These are phyloP conservation scores for Drosophila vallismaia DNA, from an alignment of 2,888 invertebrate species.

Conservation along the genomic window DNA sequence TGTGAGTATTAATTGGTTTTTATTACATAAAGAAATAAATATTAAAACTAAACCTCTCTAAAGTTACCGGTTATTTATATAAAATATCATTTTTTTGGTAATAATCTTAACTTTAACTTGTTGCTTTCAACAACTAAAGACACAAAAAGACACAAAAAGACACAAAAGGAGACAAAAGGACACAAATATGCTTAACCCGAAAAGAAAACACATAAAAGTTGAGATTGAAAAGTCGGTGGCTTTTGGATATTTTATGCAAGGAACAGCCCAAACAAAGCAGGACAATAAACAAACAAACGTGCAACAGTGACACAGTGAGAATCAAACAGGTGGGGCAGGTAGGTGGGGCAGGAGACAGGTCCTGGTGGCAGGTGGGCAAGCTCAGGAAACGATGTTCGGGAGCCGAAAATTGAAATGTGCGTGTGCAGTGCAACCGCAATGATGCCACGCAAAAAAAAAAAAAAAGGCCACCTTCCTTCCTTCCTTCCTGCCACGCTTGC, in stretches of 20 bases:
- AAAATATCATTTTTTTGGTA: too few species aligned
- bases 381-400: background rate
- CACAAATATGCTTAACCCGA: background rate
- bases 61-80: too few species aligned
- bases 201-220: background rate
- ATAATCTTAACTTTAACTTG: too few species aligned
- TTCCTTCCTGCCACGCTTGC: constrained; percentile 1
- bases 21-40: too few species aligned
- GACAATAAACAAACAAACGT: constrained; percentile 15
- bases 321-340: constrained; percentile 40
- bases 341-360: background rate
- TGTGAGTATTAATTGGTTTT: too few species aligned
- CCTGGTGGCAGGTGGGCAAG: background rate
- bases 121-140: too few species aligned
- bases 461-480: background rate
- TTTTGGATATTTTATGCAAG: background rate
- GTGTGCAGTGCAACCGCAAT: constrained; percentile 48
- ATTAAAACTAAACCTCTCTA: too few species aligned
- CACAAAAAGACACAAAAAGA: too few species aligned
- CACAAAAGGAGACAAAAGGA: background rate
- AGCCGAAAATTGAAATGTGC: constrained; percentile 62
- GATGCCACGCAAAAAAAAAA: background rate
- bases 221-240: background rate
- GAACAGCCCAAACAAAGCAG: constrained; percentile 4
- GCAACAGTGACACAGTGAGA: constrained; percentile 16